Evolutionary conservation across 1,140 invertebrate genomes (phyloP).

Genomic region (Steinernema khuongi): DNA sequence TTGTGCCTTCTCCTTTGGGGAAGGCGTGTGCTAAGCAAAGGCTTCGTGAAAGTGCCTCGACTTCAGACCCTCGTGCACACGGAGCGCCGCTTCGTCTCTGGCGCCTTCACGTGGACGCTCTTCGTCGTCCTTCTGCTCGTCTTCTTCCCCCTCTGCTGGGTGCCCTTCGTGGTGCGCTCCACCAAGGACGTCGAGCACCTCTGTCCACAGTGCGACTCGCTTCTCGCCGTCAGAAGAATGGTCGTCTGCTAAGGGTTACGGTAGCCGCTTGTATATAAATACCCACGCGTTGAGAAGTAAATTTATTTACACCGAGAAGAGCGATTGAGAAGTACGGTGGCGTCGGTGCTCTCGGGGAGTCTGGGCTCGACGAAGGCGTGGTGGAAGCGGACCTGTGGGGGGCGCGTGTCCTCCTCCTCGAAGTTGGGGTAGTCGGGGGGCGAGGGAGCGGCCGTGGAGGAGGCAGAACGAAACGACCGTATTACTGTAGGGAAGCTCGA

Average conservation of each 20-base stretch:
- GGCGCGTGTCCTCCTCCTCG: no score
- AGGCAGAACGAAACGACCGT: no score
- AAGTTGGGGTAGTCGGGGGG: no score
- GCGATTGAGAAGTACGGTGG: no score
- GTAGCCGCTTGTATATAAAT: neutral
- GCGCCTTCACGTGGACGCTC: neutral
- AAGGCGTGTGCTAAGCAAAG: no score
- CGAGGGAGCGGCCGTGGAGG: no score
- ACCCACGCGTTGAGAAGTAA: neutral
- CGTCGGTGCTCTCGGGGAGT: no score
- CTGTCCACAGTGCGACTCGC: conserved; percentile 6
- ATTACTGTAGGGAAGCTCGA: neutral
- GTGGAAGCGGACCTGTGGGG: no score
- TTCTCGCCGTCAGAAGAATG: neutral
- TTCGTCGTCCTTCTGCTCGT: neutral
- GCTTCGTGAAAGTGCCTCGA: no score
- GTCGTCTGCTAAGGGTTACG: neutral
- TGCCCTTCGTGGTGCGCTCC: neutral
- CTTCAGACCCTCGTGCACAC: conserved; percentile 1
- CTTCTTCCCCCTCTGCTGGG: conserved; percentile 2
- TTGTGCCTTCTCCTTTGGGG: no score
- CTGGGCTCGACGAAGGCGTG: no score
- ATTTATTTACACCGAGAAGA: neutral
- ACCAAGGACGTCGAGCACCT: neutral
- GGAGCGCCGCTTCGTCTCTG: neutral